These are phyloP conservation scores for Trypoxylon attenuatum DNA, from an alignment of 2,888 invertebrate species.

Conservation along the genomic window DNA sequence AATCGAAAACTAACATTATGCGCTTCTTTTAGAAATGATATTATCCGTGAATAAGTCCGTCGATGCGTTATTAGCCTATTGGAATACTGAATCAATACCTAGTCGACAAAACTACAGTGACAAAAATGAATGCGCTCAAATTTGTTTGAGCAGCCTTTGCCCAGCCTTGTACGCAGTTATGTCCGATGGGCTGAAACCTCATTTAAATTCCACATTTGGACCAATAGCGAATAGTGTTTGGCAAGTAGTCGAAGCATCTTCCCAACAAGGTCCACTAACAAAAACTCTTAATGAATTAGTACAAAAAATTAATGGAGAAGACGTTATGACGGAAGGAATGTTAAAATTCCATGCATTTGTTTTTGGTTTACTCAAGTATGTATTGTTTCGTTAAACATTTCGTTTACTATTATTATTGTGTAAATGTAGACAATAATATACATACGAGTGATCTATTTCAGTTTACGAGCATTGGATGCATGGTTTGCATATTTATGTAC, in stretches of 20 bases:
- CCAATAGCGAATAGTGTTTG: constrained; percentile 91
- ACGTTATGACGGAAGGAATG: constrained; percentile 87
- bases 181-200: constrained; percentile 88
- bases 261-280: constrained; percentile 90
- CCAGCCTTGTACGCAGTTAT: constrained; percentile 90
- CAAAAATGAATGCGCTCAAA: constrained; percentile 82
- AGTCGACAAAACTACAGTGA: constrained; percentile 72
- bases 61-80: constrained; percentile 81
- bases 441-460: constrained; percentile 67
- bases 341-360: constrained; percentile 93
- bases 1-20: too few species aligned
- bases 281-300: constrained; percentile 90
- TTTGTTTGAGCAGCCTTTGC: constrained; percentile 85
- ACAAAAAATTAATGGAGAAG: constrained; percentile 87
- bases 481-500: constrained; percentile 92
- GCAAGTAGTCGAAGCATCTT: constrained; percentile 92
- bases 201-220: constrained; percentile 89
- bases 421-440: neutral
- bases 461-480: constrained; percentile 90
- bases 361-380: constrained; percentile 89
- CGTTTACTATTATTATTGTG: neutral
- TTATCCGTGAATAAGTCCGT: constrained; percentile 85
- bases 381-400: too few species aligned
- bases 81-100: constrained; percentile 81
- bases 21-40: constrained; percentile 82